Percentiles rank a stretch among this genome's conserved stretches.
These are phyloP conservation scores for Synanthedon andrenaeformis DNA, from an alignment of 2,888 invertebrate species.

Conservation along the genomic window DNA sequence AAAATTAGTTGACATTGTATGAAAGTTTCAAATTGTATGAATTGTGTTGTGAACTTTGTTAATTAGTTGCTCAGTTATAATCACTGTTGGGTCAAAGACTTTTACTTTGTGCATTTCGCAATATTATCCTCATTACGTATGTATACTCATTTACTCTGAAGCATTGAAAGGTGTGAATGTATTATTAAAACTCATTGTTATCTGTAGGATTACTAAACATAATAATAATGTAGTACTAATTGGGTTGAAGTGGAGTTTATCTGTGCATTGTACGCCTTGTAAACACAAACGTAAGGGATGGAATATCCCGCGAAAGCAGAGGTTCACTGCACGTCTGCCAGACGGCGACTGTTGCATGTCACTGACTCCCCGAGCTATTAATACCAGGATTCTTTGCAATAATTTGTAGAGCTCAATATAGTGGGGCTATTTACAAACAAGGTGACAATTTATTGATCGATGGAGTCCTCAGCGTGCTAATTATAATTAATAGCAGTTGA, in stretches of 20 bases:
- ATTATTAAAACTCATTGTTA: too few relatives aligned
- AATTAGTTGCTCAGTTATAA: too few relatives aligned
- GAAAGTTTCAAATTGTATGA: too few relatives aligned
- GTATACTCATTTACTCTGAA: too few relatives aligned
- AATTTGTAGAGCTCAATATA: conserved; percentile 38
- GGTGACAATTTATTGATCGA: conserved; percentile 56
- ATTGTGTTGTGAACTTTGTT: too few relatives aligned
- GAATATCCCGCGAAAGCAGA: conserved; percentile 24
- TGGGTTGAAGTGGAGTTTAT: not conserved
- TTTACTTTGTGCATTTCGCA: too few relatives aligned
- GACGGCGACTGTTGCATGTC: conserved; percentile 27
- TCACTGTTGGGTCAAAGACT: too few relatives aligned
- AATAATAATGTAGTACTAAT: too few relatives aligned
- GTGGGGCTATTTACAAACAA: conserved; percentile 45
- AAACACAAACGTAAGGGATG: conserved; percentile 12
- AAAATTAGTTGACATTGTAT: too few relatives aligned
- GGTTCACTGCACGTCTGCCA: conserved; percentile 12
- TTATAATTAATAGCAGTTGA: conserved; percentile 50
- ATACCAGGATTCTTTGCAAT: conserved; percentile 32
- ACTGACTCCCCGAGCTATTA: conserved; percentile 38
- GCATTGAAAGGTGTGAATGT: too few relatives aligned
- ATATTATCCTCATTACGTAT: too few relatives aligned
- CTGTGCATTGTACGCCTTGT: not conserved
- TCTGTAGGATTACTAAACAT: too few relatives aligned
- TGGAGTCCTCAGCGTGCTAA: conserved; percentile 31